phyloP scores from a whole-genome alignment of 53 echinoderm and acorn worm genomes.

The Echinarachnius parma region DNA sequence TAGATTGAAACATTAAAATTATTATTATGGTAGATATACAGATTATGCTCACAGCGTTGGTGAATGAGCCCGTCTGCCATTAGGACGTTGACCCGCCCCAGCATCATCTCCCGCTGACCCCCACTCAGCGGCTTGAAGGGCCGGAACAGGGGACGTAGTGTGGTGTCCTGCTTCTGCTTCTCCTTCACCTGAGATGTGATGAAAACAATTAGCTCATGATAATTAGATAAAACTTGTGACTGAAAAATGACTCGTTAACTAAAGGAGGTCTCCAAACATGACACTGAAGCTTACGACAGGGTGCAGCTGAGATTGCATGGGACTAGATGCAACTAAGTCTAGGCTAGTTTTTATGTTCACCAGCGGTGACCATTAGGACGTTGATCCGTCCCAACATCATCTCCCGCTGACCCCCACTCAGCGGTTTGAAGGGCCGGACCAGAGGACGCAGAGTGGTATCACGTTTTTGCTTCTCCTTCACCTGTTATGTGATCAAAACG shows the following conservation, averaged over 20 bases:
- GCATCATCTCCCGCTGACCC: constrained; percentile 39
- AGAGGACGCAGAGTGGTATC: constrained; percentile 74
- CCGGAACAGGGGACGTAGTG: constrained; percentile 75
- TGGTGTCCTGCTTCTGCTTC: constrained; percentile 73
- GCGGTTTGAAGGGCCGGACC: constrained; percentile 75
- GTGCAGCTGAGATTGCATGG: too few species aligned
- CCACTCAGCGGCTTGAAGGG: constrained; percentile 67
- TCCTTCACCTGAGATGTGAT: constrained; percentile 76
- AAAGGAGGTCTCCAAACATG: too few species aligned
- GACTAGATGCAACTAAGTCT: too few species aligned
- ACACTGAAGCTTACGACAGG: too few species aligned
- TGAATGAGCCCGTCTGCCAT: too few species aligned
- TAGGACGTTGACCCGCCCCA: constrained; percentile 40
- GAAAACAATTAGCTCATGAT: too few species aligned
- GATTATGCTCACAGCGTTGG: constrained; percentile 68
- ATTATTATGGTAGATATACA: too few species aligned
- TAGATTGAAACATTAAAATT: too few species aligned
- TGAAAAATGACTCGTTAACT: too few species aligned
- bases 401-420: constrained; percentile 45
- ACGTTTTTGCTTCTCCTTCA: constrained; percentile 82
- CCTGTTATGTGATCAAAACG: constrained; percentile 33
- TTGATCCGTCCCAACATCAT: constrained; percentile 43
- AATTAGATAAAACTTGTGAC: too few species aligned
- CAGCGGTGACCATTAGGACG: too few species aligned
- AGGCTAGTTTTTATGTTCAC: too few species aligned